Percentiles rank a stretch among this genome's conserved stretches.
phyloP scores from a whole-genome alignment of 1,140 invertebrate genomes.

The Pogonognathellus flavescens region DNA sequence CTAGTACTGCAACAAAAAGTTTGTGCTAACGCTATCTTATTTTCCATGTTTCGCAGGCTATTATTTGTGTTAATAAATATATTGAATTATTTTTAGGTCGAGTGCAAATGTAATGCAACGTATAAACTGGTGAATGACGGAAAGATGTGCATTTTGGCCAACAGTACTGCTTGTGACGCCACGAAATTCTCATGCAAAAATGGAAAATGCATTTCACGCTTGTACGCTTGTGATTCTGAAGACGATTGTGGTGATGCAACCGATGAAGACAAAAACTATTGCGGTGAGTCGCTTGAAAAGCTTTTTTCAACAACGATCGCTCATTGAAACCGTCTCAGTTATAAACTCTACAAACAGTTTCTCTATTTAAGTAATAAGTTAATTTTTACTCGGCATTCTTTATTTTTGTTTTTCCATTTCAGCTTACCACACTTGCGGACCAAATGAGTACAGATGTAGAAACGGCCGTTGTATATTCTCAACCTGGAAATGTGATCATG shows the following conservation, averaged over 20 bases:
- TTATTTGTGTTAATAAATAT: conserved; percentile 60
- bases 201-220: conserved; percentile 93
- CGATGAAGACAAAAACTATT: conserved; percentile 94
- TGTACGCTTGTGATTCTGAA: conserved; percentile 97
- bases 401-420: conserved; percentile 68
- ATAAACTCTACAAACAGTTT: too few species aligned
- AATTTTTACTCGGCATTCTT: too few species aligned
- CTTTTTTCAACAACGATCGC: conserved; percentile 68
- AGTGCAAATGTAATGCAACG: conserved; percentile 89
- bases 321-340: too few species aligned
- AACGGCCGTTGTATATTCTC: conserved; percentile 89
- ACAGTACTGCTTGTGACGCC: conserved; percentile 84
- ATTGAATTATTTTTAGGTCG: conserved; percentile 72
- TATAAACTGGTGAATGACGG: conserved; percentile 92
- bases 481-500: conserved; percentile 94
- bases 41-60: too few species aligned
- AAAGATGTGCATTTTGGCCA: conserved; percentile 89
- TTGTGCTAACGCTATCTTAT: too few species aligned
- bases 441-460: conserved; percentile 92
- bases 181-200: conserved; percentile 94
- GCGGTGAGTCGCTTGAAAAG: conserved; percentile 76
- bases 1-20: too few species aligned
- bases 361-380: too few species aligned
- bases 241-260: conserved; percentile 85
- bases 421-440: conserved; percentile 92